Evolutionary conservation across 2,113 vertebrate species (phyloP), one percentile per base, ranked within the genome.

Genomic region (Trematocara zebra): DNA sequence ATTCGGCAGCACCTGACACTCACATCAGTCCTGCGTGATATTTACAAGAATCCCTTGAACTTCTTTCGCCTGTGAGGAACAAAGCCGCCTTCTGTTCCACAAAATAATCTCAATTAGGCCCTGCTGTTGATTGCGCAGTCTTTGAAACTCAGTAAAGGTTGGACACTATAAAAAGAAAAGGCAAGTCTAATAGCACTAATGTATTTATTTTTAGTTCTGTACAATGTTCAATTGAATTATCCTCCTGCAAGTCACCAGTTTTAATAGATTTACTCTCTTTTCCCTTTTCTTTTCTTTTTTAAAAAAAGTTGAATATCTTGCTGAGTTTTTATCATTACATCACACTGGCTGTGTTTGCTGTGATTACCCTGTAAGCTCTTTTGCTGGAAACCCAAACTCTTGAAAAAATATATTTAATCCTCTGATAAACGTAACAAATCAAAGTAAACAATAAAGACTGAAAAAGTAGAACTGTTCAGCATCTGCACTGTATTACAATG

Each of bases 31-130:
- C 89, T 47, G 51, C 83, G 49, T 86, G 92, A 91, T 94, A 93
- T 95, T 95, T 95, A 91, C 88, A 82, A 89, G 57, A 93, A 88
- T 89, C 86, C 82, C 89, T 93, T 91, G 81, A 89, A 95, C 89
- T 74, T 85, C 42, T 83, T 78, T 80, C 52, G 89, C 91, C 87
- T 82, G 67, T 7, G 42, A 80, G 79, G 85, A 83, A 86, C 84
- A 91, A 93, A 91, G 83, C 69, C 7, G 56, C 52, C 69, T 28
- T 72, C 18, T 83, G 83, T 91, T 89, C 37, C 57, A 78, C 44
- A 37, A 31, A 44, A 57, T 89, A 87, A 93, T 91, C 85, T 92
- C 85, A 95, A 93, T 94, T 91, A 93, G 88, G 47, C 52, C 80
- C 67, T 18, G 54, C 72, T 86, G 87, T 85, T 93, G 88, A 94